Conservation (phyloP, 2,113 vertebrate species). For the Indicator maculatus region DNA sequence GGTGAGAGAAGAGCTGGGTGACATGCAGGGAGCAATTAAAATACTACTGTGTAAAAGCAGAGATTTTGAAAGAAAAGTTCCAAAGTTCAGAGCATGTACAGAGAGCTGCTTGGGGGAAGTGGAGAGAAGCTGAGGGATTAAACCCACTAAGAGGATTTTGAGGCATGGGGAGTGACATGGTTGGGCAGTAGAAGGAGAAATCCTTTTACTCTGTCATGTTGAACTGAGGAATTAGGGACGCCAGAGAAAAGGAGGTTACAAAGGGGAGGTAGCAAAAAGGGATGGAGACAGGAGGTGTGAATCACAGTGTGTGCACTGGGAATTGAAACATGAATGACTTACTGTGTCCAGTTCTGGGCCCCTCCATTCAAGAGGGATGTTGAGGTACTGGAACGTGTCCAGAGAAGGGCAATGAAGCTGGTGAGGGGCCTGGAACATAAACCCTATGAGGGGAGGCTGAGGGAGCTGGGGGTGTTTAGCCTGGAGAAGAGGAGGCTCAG, state of each 20-base stretch:
- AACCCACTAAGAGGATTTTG: conserved; percentile 56
- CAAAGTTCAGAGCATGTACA: conserved; percentile 17
- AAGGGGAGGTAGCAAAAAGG: not conserved
- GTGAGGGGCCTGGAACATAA: too few relatives aligned
- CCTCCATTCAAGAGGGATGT: too few relatives aligned
- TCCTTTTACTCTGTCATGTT: conserved; percentile 47
- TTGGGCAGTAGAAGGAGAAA: conserved; percentile 57
- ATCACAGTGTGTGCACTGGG: not conserved
- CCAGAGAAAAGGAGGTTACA: conserved; percentile 32
- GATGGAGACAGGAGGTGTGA: not conserved
- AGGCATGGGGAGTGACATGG: conserved; percentile 37
- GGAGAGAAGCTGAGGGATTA: conserved; percentile 26
- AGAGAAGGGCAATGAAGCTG: too few relatives aligned
- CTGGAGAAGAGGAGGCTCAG: too few relatives aligned
- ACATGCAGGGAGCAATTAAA: conserved; percentile 29
- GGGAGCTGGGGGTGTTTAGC: too few relatives aligned
- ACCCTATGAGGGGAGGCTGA: too few relatives aligned
- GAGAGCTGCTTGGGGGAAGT: conserved; percentile 20
- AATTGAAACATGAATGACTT: not conserved
- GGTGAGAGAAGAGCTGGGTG: not conserved
- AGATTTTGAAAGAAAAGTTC: conserved; percentile 39
- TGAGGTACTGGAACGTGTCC: too few relatives aligned
- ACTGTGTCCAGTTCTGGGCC: too few relatives aligned
- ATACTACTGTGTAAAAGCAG: not conserved
- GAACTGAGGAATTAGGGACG: conserved; percentile 44